Base-by-base conservation (phyloP, 1,140 invertebrate genomes). In the Arion vulgaris region DNA sequence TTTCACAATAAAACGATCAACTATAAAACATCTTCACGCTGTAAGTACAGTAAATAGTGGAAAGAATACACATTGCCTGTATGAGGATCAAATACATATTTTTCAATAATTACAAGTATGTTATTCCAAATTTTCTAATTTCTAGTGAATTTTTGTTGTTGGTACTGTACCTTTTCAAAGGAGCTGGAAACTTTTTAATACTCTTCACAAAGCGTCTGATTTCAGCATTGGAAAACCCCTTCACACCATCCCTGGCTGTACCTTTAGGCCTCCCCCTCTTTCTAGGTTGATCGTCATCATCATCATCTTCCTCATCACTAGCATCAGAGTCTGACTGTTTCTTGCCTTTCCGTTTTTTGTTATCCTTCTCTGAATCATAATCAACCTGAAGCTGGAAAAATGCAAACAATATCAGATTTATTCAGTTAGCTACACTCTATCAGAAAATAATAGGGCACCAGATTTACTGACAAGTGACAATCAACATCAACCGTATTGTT, bases 111-210 rank as follows among this genome's bases (percentile, higher is more conserved):
- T 45, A 45, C 41, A 15, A 5, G 5, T 45, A 45, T 45, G 5
- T 49, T n/a, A 49, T 57, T 23, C 23, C 53, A 57, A 23, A 23
- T n/a, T 57, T 23, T 57, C 53, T 23, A 57, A 57, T 57, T 49
- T 49, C 45, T 11, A 49, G 9, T 11, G 9, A 49, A 49, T 9
- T 11, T 49, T 49, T 49, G 45, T 49, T 49, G 9, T 49, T 49
- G 45, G 9, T 62, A 62, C 26, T n/a, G 11, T 84, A 93, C 92
- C 93, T 91, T 89, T 96, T 96, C 26, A 97, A 90, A 1, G 98
- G 98, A 2, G 95, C 95, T 11, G 96, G 95, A 92, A 99, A 99
- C 89, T 98, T 99, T 87, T 98, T 98, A 88, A 96, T 98, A 90
- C 97, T 98, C 88, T 97, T 98, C 0, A 99, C 87, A 83, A 93